A percentile compares a stretch with the other conserved stretches of the same genome.
phyloP scores from a whole-genome alignment of 23 tunicate species.

The Oikopleura albicans region DNA sequence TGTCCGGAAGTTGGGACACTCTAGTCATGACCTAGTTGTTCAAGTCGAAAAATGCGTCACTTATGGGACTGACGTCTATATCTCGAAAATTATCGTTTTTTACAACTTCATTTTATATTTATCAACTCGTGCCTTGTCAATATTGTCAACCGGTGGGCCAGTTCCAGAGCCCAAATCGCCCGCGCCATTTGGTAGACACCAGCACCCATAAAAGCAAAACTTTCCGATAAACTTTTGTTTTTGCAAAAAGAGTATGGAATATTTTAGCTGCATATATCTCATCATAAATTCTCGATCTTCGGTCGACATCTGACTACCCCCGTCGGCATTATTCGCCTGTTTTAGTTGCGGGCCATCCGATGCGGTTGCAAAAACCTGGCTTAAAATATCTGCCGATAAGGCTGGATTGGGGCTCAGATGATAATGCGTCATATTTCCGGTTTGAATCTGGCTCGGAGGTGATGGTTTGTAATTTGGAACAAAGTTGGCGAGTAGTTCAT shows the following conservation, averaged over 20 bases:
- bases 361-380: background rate
- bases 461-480: background rate
- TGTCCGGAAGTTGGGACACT: too few species aligned
- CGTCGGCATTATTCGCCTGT: background rate
- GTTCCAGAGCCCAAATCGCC: background rate
- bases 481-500: background rate
- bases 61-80: too few species aligned
- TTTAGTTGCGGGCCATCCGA: background rate
- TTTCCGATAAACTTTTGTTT: background rate
- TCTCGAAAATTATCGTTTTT: too few species aligned
- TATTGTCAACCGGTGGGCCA: background rate
- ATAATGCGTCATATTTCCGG: too few species aligned
- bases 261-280: background rate
- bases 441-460: too few species aligned
- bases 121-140: too few species aligned
- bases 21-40: too few species aligned
- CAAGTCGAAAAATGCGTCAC: too few species aligned
- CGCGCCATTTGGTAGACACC: background rate
- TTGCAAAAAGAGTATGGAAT: background rate
- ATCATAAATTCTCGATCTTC: background rate
- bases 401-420: too few species aligned
- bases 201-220: background rate
- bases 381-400: too few species aligned
- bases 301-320: background rate
- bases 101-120: too few species aligned